Base-by-base conservation (phyloP, 2,113 vertebrate species). In the Centropristis striata region DNA sequence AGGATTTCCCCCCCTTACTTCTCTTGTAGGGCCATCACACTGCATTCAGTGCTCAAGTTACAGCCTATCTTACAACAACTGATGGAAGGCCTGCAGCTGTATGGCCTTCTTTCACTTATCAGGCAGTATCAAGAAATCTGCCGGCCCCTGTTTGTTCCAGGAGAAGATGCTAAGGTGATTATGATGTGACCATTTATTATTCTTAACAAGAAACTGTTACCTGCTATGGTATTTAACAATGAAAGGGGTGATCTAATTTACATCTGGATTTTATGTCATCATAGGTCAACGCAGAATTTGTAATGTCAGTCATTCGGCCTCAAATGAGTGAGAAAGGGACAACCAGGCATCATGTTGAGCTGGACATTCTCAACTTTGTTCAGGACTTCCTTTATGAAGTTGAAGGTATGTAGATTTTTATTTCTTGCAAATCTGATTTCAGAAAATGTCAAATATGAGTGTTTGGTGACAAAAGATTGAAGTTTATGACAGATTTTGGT, bases 141-240 rank as follows among this genome's bases (percentile, higher is more conserved):
- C 65, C 27, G 20, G 27, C 65, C 65, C 46, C 63, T 23, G 47
- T 67, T 67, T 69, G 66, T 54, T 54, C 36, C 66, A 39, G 65
- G 49, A 8, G 65, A 68, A 39, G 65, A 68, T 23, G 47, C 37
- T 12, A 58, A 58, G 15, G 55, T 58, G 32, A 37, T 28, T 16
- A 58, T n/a, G n/a, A 10, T 32, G 54, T 28, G 54, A 28, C 32
- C 18, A n/a, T 58, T 37, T n/a, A 55, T 18, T 55, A 55, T 53
- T 16, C 27, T 28, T 3, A 28, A 28, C 14, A 55, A 55, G 13
- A 21, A 32, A 37, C 4, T 1, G 8, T 11, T 10, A 5, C 4
- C 9, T 15, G 15, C 20, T 27, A 16, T 55, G 8, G 8, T 7
- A 49, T 20, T 49, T 49, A 2, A 49, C 1, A n/a, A 9, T 20